A percentile compares a stretch with the other conserved stretches of the same genome.
These are phyloP conservation scores for Corythornis vintsioides DNA, from an alignment of 2,113 vertebrate species.

Conservation along the genomic window DNA sequence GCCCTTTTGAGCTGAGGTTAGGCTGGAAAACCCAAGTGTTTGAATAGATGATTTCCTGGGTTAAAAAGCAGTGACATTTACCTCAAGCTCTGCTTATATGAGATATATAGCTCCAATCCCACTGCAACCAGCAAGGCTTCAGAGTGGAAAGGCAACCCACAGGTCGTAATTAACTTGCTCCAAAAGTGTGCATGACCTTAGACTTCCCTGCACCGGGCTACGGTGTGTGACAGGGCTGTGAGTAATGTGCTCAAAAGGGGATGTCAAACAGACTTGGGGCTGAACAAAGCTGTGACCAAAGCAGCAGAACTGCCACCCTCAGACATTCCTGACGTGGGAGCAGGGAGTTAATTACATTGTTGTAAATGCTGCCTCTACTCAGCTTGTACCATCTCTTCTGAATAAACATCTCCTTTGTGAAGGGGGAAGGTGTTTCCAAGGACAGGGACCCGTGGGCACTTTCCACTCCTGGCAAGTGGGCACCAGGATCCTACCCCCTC, in stretches of 20 bases:
- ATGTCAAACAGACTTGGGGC: rapidly evolving
- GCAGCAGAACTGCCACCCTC: background rate
- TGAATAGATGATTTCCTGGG: rapidly evolving
- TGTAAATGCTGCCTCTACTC: background rate
- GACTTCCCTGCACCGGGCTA: background rate
- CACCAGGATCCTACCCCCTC: background rate
- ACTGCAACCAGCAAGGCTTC: background rate
- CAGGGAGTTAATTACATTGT: background rate
- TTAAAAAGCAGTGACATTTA: background rate
- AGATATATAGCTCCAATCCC: background rate
- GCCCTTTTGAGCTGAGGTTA: background rate
- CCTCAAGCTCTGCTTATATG: background rate
- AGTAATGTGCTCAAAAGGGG: background rate
- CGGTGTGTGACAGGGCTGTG: rapidly evolving
- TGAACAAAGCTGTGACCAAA: background rate
- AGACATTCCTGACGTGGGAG: background rate
- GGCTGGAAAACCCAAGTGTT: background rate
- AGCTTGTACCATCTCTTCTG: background rate
- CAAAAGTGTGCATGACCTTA: background rate
- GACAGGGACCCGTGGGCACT: background rate
- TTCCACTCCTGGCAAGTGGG: background rate
- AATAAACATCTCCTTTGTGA: background rate
- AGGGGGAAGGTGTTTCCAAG: background rate
- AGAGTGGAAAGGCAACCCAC: background rate
- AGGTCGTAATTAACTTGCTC: background rate